A percentile compares a stretch with the other conserved stretches of the same genome.
phyloP scores from a whole-genome alignment of 1,140 invertebrate genomes.

The Drosophila paulistorum region DNA sequence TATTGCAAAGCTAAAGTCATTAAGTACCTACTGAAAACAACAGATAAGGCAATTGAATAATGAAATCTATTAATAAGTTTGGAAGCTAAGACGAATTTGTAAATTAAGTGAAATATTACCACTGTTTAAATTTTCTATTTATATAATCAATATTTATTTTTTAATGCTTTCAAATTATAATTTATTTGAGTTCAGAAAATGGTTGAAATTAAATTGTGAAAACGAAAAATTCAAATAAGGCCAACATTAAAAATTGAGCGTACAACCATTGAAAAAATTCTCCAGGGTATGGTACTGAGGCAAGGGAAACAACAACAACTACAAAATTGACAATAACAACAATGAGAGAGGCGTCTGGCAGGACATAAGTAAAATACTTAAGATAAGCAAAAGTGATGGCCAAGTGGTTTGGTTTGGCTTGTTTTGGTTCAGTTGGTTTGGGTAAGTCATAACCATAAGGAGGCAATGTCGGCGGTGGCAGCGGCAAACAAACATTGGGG shows the following conservation, averaged over 20 bases:
- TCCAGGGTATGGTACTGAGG: slow-evolving; percentile 40
- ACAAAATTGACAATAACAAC: slow-evolving; percentile 11
- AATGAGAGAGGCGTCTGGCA: slow-evolving; percentile 27
- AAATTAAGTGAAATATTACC: too few species aligned
- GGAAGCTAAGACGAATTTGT: too few species aligned
- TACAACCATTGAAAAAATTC: slow-evolving; percentile 27
- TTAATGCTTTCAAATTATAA: slow-evolving; percentile 2
- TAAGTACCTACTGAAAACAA: too few species aligned
- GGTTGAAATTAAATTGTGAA: slow-evolving; percentile 27
- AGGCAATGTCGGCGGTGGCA: slow-evolving; percentile 24
- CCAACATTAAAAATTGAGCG: slow-evolving; percentile 55
- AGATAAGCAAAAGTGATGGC: slow-evolving; percentile 78
- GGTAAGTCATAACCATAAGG: slow-evolving; percentile 65
- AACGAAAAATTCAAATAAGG: slow-evolving; percentile 63
- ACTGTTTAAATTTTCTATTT: too few species aligned
- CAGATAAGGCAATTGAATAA: too few species aligned
- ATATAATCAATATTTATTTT: too few species aligned
- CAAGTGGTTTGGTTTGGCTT: slow-evolving; percentile 35
- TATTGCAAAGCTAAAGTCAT: too few species aligned
- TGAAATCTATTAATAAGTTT: too few species aligned
- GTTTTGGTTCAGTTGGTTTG: slow-evolving; percentile 7
- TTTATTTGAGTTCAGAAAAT: slow-evolving; percentile 25
- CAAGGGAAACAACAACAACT: slow-evolving; percentile 26
- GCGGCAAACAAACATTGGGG: slow-evolving; percentile 22
- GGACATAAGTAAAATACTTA: slow-evolving; percentile 79